A percentile compares a stretch with the other conserved stretches of the same genome.
Evolutionary conservation across 2,888 invertebrate genomes (phyloP).

Genomic region (Andrena camellia): DNA sequence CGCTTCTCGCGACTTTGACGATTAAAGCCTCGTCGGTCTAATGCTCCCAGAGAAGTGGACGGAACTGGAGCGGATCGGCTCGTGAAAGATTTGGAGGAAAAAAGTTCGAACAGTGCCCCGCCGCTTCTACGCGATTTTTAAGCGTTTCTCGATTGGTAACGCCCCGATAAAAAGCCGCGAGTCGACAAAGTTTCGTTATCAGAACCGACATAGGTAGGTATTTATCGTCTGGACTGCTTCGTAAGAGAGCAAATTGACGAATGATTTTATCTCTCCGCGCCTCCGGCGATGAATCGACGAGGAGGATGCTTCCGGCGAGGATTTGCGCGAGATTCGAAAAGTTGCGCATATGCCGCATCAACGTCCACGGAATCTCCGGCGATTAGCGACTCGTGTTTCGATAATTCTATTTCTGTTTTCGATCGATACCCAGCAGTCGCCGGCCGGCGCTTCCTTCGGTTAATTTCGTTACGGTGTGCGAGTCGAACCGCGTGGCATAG

Average conservation of each 20-base stretch:
- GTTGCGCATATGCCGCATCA: background rate
- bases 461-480: constrained; percentile 5
- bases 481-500: background rate
- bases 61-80: background rate
- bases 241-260: background rate
- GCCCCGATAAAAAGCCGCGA: background rate
- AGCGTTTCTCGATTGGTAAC: too few relatives aligned
- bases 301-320: background rate
- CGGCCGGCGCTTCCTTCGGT: background rate
- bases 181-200: background rate
- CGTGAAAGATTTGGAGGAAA: background rate
- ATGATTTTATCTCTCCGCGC: background rate
- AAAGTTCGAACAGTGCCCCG: too few relatives aligned
- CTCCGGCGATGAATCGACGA: background rate
- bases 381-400: constrained; percentile 3
- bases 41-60: background rate
- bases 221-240: background rate
- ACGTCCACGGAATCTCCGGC: background rate
- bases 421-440: constrained; percentile 14
- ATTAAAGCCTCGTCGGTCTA: constrained; percentile 4
- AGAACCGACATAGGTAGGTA: background rate
- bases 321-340: background rate
- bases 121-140: too few relatives aligned
- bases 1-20: constrained; percentile 20
- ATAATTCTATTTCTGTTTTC: constrained; percentile 25